These are phyloP conservation scores for Doryteuthis pealeii DNA, from an alignment of 1,140 invertebrate species.

Conservation along the genomic window DNA sequence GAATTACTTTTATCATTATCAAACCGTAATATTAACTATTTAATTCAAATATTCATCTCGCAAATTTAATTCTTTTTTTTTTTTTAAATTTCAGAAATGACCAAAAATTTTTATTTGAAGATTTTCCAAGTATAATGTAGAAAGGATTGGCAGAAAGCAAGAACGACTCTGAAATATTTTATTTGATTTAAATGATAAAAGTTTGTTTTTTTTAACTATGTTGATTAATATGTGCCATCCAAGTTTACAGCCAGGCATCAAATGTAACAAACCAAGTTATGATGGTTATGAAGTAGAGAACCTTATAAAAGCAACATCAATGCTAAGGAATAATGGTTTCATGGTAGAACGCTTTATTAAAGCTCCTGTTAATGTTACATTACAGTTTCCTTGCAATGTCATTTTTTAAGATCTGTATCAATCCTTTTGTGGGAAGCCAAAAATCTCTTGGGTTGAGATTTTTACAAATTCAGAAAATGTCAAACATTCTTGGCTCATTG, in stretches of 20 bases:
- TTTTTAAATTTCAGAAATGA: too few species aligned
- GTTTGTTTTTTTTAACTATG: constrained; percentile 32
- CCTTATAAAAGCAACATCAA: constrained; percentile 64
- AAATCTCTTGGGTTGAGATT: constrained; percentile 41
- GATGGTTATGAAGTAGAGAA: constrained; percentile 73
- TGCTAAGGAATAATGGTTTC: constrained; percentile 65
- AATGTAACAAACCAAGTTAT: constrained; percentile 50
- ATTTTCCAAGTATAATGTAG: too few species aligned
- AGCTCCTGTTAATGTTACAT: constrained; percentile 72
- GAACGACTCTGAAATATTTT: too few species aligned
- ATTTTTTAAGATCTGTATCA: constrained; percentile 68
- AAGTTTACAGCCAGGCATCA: constrained; percentile 37
- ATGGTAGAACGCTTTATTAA: constrained; percentile 72
- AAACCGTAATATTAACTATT: too few species aligned
- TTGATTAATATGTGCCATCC: constrained; percentile 48
- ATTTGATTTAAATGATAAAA: too few species aligned
- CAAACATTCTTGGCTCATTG: neutral
- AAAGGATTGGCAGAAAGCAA: too few species aligned
- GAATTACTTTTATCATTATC: too few species aligned
- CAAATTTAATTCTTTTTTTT: too few species aligned
- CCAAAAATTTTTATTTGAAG: too few species aligned
- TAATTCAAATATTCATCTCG: too few species aligned
- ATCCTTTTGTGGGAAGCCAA: constrained; percentile 46
- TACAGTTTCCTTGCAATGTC: constrained; percentile 70
- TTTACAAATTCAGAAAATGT: constrained; percentile 23